Evolutionary conservation across 2,888 invertebrate species (phyloP).

Genomic region (Trichogramma dendrolimi): DNA sequence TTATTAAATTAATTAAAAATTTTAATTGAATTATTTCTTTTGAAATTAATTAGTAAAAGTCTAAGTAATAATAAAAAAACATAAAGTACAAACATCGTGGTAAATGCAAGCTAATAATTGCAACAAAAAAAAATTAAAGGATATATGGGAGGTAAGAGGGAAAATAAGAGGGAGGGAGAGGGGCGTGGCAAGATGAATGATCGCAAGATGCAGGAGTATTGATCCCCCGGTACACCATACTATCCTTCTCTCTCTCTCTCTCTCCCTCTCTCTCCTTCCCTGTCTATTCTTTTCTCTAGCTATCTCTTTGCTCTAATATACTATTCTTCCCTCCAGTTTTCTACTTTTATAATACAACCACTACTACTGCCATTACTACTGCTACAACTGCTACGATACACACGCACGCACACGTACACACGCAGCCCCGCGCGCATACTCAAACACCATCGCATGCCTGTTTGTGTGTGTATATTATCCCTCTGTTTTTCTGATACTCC

Average conservation of each 20-base stretch:
- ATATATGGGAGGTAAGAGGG: slow-evolving; percentile 27
- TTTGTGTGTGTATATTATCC: slow-evolving; percentile 38
- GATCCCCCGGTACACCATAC: slow-evolving; percentile 47
- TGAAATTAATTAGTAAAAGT: too few relatives aligned
- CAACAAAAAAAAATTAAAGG: slow-evolving; percentile 23
- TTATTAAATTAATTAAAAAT: too few relatives aligned
- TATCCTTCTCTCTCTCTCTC: slow-evolving; percentile 32
- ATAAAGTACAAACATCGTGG: too few relatives aligned
- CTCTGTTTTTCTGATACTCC: not conserved
- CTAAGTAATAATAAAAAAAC: too few relatives aligned
- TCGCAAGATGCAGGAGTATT: slow-evolving; percentile 53
- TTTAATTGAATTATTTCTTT: too few relatives aligned
- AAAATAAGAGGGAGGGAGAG: slow-evolving; percentile 35
- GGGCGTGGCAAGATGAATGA: slow-evolving; percentile 54
- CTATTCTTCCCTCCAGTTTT: slow-evolving; percentile 22
- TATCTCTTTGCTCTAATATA: slow-evolving; percentile 25
- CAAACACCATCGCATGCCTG: slow-evolving; percentile 39
- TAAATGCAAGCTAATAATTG: not conserved
- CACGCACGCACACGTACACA: too few relatives aligned
- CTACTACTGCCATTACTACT: too few relatives aligned
- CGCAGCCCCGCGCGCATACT: too few relatives aligned
- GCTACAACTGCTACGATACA: too few relatives aligned
- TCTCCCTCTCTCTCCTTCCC: slow-evolving; percentile 36
- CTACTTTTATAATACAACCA: too few relatives aligned
- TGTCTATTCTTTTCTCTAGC: slow-evolving; percentile 24